Conservation (phyloP, 1,140 invertebrate genomes). For the Harpegnathos saltator region DNA sequence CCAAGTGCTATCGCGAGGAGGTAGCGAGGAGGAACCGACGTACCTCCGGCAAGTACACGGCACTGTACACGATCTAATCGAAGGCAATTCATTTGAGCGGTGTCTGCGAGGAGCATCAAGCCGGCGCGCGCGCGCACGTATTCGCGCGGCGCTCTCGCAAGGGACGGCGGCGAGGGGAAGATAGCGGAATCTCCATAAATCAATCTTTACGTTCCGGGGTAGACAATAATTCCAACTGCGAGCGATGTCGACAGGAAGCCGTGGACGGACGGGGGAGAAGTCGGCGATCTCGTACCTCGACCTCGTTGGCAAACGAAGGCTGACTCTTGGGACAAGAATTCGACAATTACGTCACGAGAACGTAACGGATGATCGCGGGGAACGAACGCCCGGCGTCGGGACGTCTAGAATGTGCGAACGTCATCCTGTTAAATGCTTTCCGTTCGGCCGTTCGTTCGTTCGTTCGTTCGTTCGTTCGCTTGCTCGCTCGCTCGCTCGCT, state of each 20-base stretch:
- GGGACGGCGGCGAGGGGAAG: slow-evolving; percentile 36
- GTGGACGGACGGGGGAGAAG: slow-evolving; percentile 25
- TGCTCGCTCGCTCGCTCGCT: slow-evolving; percentile 21
- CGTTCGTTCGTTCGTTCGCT: neutral
- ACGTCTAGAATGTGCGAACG: slow-evolving; percentile 84
- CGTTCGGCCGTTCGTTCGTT: slow-evolving; percentile 63
- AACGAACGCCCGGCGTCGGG: slow-evolving; percentile 75
- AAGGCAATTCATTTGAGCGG: neutral
- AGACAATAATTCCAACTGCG: slow-evolving; percentile 58
- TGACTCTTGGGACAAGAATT: slow-evolving; percentile 80
- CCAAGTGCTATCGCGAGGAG: too few species aligned
- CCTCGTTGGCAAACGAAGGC: slow-evolving; percentile 47
- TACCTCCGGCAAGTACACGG: too few species aligned
- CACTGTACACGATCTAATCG: slow-evolving; percentile 14
- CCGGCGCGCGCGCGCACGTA: too few species aligned
- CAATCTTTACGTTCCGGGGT: slow-evolving; percentile 57
- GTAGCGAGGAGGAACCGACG: too few species aligned
- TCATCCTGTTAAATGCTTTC: slow-evolving; percentile 84
- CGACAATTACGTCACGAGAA: slow-evolving; percentile 84
- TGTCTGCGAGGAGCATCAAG: too few species aligned
- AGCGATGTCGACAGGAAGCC: slow-evolving; percentile 48
- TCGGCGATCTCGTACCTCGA: slow-evolving; percentile 37
- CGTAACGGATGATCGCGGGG: slow-evolving; percentile 83
- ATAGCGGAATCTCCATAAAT: slow-evolving; percentile 61
- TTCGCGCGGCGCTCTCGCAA: slow-evolving; percentile 3